Percentiles rank a stretch among this genome's conserved stretches.
Evolutionary conservation across 1,140 invertebrate genomes (phyloP).

Genomic region (Nixonia krombeini): DNA sequence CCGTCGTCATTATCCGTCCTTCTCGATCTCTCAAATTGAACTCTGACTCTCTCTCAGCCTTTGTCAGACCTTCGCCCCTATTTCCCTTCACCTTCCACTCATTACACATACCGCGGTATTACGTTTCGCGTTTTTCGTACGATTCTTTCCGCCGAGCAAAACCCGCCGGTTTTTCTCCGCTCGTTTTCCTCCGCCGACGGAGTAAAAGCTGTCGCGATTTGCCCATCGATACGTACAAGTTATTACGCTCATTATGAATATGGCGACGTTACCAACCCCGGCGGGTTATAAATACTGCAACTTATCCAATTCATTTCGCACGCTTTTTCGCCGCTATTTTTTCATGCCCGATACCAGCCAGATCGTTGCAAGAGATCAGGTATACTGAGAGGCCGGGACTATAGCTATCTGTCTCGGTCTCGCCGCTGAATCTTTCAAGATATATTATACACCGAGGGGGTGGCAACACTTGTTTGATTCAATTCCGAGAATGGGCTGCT

Average conservation of each 20-base stretch:
- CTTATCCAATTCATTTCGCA: background rate
- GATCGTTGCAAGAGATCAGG: conserved; percentile 49
- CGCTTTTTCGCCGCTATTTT: conserved; percentile 2
- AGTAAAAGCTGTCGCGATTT: too few relatives aligned
- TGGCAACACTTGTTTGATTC: conserved; percentile 67
- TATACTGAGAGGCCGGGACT: conserved; percentile 43
- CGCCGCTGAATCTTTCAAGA: conserved; percentile 51
- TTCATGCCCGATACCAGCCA: conserved; percentile 16
- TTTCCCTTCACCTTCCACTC: conserved; percentile 39
- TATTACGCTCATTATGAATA: too few relatives aligned
- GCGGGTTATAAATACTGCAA: background rate
- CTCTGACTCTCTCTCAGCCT: conserved; percentile 2
- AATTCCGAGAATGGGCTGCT: conserved; percentile 58
- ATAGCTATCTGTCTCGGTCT: conserved; percentile 54
- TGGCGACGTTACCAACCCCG: background rate
- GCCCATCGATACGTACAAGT: too few relatives aligned
- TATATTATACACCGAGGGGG: conserved; percentile 57
- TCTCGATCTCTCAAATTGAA: conserved; percentile 16
- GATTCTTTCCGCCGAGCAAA: background rate
- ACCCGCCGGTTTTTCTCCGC: background rate
- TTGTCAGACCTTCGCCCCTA: conserved; percentile 1
- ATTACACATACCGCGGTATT: conserved; percentile 59
- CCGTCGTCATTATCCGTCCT: conserved; percentile 52
- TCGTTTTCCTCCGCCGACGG: background rate
- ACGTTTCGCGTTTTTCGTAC: conserved; percentile 54